A percentile compares a stretch with the other conserved stretches of the same genome.
Conservation (phyloP, 1,140 invertebrate genomes). For the Laupala kohalensis region DNA sequence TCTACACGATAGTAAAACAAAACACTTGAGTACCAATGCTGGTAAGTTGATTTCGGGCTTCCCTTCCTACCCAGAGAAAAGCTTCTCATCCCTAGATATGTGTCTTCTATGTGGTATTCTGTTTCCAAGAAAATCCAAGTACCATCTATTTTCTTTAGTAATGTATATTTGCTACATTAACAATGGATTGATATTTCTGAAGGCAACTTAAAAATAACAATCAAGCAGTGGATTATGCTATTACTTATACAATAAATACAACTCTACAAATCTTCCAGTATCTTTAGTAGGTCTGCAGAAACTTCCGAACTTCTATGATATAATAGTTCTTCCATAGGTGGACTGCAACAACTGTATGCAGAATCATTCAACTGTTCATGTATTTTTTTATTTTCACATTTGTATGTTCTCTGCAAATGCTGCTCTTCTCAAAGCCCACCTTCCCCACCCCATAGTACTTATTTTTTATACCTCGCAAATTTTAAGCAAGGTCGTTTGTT, state of each 20-base stretch:
- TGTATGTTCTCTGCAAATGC: conserved; percentile 3
- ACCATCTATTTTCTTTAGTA: not conserved
- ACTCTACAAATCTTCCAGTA: not conserved
- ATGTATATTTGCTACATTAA: not conserved
- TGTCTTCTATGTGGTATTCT: not conserved
- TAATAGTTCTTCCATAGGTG: conserved; percentile 10
- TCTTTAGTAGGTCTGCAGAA: conserved; percentile 3
- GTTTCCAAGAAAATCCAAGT: not conserved
- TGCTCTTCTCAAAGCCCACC: not conserved
- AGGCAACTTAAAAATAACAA: not conserved
- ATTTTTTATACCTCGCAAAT: conserved; percentile 16
- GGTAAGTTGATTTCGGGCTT: not conserved
- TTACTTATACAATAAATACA: too few species aligned
- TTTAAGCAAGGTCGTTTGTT: not conserved
- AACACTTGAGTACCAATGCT: not conserved
- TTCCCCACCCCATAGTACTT: conserved; percentile 14
- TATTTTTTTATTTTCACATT: conserved; percentile 7
- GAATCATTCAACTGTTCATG: conserved; percentile 4
- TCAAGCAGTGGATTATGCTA: not conserved
- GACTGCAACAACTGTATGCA: conserved; percentile 4
- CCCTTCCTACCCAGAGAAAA: not conserved
- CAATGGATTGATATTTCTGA: not conserved
- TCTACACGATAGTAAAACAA: not conserved
- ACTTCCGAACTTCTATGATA: conserved; percentile 8
- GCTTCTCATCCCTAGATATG: not conserved